Conservation (phyloP, 1,140 invertebrate species). For the Orussus abietinus region DNA sequence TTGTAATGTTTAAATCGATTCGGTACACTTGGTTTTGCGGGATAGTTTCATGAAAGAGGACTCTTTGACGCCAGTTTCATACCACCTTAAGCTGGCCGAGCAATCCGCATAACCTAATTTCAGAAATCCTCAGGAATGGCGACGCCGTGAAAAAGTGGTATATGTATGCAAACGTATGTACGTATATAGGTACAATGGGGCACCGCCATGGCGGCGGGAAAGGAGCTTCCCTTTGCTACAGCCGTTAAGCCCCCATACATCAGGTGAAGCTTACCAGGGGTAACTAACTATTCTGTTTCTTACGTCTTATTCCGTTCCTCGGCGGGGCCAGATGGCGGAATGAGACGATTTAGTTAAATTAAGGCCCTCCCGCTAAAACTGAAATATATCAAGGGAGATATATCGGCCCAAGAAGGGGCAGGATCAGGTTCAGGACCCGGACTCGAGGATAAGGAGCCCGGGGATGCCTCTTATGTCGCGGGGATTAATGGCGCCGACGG, state of each 20-base stretch:
- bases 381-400: constrained; percentile 36
- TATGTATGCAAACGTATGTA: too few species aligned
- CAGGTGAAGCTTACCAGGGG: constrained; percentile 31
- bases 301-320: constrained; percentile 26
- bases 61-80: too few species aligned
- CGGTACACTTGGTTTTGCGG: too few species aligned
- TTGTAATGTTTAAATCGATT: too few species aligned
- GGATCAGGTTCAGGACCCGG: neutral
- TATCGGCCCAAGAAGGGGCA: constrained; percentile 26
- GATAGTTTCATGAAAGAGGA: too few species aligned
- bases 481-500: too few species aligned
- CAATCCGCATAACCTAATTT: constrained; percentile 25
- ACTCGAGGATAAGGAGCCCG: neutral
- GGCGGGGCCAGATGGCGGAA: constrained; percentile 12
- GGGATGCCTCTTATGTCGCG: too few species aligned
- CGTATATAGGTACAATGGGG: neutral
- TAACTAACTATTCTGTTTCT: constrained; percentile 32
- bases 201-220: constrained; percentile 18
- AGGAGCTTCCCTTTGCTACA: constrained; percentile 24
- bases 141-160: too few species aligned
- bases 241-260: constrained; percentile 30
- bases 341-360: constrained; percentile 31
- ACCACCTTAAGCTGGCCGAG: constrained; percentile 15
- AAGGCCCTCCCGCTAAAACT: constrained; percentile 31
- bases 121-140: constrained; percentile 2